Percentiles rank a stretch among this genome's conserved stretches.
These are phyloP conservation scores for Sceloporus tristichus DNA, from an alignment of 2,113 vertebrate genomes.

Conservation along the genomic window DNA sequence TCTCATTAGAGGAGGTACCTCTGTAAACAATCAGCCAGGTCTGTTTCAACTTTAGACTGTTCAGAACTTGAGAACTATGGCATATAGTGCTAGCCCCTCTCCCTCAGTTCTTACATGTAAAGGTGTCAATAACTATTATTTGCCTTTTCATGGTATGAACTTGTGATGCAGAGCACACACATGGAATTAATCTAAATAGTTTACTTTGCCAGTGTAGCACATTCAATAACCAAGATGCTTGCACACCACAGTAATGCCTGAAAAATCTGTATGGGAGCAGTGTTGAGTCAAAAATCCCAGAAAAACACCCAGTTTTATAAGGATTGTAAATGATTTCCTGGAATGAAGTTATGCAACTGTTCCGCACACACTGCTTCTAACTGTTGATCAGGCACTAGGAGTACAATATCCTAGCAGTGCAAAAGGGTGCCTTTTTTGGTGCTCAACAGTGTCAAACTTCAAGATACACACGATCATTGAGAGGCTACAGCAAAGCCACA, in stretches of 20 bases:
- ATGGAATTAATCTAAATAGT: neutral
- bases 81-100: neutral
- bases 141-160: neutral
- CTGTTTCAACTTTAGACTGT: neutral
- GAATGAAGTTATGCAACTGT: conserved; percentile 21
- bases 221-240: neutral
- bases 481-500: neutral
- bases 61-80: neutral
- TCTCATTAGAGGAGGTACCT: neutral
- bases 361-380: neutral
- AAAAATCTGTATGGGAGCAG: conserved; percentile 6
- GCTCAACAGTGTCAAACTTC: neutral
- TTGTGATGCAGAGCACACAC: neutral
- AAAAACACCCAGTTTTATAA: conserved; percentile 28
- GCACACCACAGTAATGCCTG: neutral
- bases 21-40: neutral
- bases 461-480: neutral
- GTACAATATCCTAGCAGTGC: neutral
- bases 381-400: conserved; percentile 4
- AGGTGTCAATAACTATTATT: neutral
- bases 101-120: neutral
- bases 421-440: neutral
- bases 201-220: too few species aligned
- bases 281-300: conserved; percentile 6
- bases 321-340: conserved; percentile 16